A percentile compares a stretch with the other conserved stretches of the same genome.
phyloP scores from a whole-genome alignment of 35 echinoderm and acorn worm species.

The Ophiothrix spiculata region DNA sequence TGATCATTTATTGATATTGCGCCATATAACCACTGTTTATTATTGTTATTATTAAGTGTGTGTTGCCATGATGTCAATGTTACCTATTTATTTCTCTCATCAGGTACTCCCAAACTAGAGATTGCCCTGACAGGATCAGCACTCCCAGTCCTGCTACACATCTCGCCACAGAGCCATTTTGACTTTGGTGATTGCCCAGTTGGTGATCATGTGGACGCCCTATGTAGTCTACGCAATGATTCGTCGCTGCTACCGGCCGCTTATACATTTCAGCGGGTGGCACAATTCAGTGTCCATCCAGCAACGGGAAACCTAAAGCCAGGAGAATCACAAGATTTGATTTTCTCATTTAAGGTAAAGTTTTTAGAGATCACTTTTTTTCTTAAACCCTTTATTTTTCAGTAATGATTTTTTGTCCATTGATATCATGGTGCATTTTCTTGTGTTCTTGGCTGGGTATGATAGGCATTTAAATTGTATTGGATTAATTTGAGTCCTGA shows the following conservation, averaged over 20 bases:
- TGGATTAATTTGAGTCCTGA: too few species aligned
- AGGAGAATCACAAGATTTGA: conserved; percentile 74
- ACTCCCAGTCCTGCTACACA: conserved; percentile 71
- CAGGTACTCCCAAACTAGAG: conserved; percentile 67
- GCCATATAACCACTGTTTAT: too few species aligned
- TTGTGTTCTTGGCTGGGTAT: too few species aligned
- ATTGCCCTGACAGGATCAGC: conserved; percentile 90
- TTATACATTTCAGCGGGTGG: conserved; percentile 72
- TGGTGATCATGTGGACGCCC: conserved; percentile 81
- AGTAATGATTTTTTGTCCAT: too few species aligned
- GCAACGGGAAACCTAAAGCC: conserved; percentile 71
- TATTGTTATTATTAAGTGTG: not conserved
- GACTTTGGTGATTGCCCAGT: conserved; percentile 88
- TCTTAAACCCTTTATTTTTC: too few species aligned
- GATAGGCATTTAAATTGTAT: too few species aligned
- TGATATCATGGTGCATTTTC: too few species aligned
- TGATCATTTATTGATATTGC: too few species aligned
- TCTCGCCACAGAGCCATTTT: conserved; percentile 68
- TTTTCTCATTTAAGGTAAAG: conserved; percentile 98
- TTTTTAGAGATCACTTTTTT: too few species aligned
- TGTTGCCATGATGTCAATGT: not conserved
- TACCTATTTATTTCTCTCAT: not conserved
- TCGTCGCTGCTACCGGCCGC: conserved; percentile 69
- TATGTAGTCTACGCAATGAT: conserved; percentile 89
- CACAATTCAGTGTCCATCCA: conserved; percentile 77